Evolutionary conservation across 2,797 vertebrate genomes (phyloP), one percentile per base, ranked within the genome.

Genomic region (Cirrhinus mrigala): DNA sequence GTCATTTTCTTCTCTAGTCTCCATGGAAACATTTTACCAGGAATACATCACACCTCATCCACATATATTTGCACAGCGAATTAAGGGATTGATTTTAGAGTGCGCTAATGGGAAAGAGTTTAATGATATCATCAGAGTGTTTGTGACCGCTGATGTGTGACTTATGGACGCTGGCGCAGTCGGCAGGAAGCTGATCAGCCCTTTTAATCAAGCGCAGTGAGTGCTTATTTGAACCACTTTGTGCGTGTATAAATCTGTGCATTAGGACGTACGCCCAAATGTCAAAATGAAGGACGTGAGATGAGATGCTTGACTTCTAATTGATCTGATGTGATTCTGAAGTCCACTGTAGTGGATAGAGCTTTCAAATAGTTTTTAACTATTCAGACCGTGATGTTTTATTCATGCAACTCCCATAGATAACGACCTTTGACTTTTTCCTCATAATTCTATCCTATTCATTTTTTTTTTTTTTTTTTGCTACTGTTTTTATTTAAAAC

Each of bases 81-180:
- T 78, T 77, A 86, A 83, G 60, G 58, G 37, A 83, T 56, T 83
- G 80, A 86, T 85, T 83, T 85, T 74, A 75, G 87, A 86, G 74
- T 60, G 56, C 0, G 74, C 85, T 87, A 86, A 88, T 87, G 87
- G 79, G 68, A 84, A 82, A 82, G 73, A 78, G 85, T 69, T 87
- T 87, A 86, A 88, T 85, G 85, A 84, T 78, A 82, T 74, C 79
- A 82, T 84, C 71, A 64, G 82, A 82, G 76, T 64, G 77, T 58
- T 48, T 50, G 58, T 85, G 87, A 78, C 86, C 24, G 84, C 60
- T 82, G 85, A 52, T n/a, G 70, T 81, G 85, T 76, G 79, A 82
- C 83, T 86, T 76, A 66, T 46, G 71, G 24, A 33, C 48, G 48
- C 64, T 83, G 83, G 18, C 18, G 58, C 62, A 8, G 78, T 64